Evolutionary conservation across 2,113 vertebrate species (phyloP), one percentile per base, ranked within the genome.

Genomic region (Cariama cristata): DNA sequence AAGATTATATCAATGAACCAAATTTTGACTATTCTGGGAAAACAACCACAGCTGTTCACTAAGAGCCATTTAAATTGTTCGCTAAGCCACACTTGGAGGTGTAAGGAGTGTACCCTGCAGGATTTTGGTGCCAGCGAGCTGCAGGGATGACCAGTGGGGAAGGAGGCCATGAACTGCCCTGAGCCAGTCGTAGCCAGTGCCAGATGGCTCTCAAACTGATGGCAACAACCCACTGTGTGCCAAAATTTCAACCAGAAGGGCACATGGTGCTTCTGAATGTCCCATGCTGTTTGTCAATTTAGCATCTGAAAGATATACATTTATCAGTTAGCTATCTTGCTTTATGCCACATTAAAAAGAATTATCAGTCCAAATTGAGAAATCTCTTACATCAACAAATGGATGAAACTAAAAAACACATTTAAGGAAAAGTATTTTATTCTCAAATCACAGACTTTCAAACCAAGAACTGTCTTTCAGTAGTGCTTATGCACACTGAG

Each of bases 71-170:
- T 58, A 67, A 45, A 19, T 14, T 10, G 32, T 22, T 21, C 68
- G n/a, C 24, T 63, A 86, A 91, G 38, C 4, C n/a, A 88, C 16
- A 9, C 7, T 8, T n/a, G 12, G 10, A 58, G 8, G 24, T 0
- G 0, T 28, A 35, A 8, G 7, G 38, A 80, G 19, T 4, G 4
- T n/a, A 42, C 0, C 1, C 26, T 38, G 22, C 14, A 1, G 0
- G 9, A 26, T n/a, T 77, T 56, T 56, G 55, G 33, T 14, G 3
- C 13, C 38, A 8, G 50, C 62, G 44, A 56, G 40, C 10, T 18
- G 7, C 0, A 62, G 21, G 2, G 8, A 27, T 24, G 21, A 67
- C 8, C 42, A 40, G 16, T 3, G 13, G 0, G 0, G 44, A 2
- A 88, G 3, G 6, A n/a, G 16, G 8, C 15, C 33, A 33, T 12